Percentiles rank a stretch among this genome's conserved stretches.
Conservation (phyloP, 2,113 vertebrate species). For the Solea senegalensis region DNA sequence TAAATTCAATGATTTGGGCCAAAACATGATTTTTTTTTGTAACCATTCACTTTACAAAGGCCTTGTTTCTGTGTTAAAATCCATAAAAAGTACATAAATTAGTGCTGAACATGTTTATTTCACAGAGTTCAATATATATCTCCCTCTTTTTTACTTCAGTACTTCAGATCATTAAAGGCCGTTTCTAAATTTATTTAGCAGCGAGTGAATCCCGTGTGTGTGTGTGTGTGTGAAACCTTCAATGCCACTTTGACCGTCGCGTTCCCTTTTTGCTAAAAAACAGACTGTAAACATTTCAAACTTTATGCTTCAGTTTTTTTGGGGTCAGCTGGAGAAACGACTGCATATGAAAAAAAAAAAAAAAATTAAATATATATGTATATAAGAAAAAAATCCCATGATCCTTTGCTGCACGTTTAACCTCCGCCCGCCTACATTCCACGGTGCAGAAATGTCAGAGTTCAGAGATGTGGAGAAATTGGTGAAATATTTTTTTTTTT, state of each 20-base stretch:
- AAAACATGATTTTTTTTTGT: constrained; percentile 18
- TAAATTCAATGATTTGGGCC: constrained; percentile 36
- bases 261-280: constrained; percentile 50
- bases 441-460: constrained; percentile 40
- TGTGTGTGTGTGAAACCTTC: constrained; percentile 29
- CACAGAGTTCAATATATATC: constrained; percentile 26
- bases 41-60: constrained; percentile 32
- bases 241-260: constrained; percentile 15
- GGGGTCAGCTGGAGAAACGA: constrained; percentile 39
- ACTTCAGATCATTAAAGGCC: constrained; percentile 46
- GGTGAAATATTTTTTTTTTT: constrained; percentile 19
- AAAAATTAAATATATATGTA: neutral
- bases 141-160: constrained; percentile 37
- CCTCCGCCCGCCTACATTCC: constrained; percentile 45
- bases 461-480: constrained; percentile 47
- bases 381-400: constrained; percentile 33
- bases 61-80: constrained; percentile 21
- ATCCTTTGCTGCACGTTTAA: constrained; percentile 46
- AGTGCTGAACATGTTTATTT: neutral
- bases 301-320: neutral
- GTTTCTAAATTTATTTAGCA: constrained; percentile 52
- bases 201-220: constrained; percentile 36
- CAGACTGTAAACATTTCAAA: constrained; percentile 60
- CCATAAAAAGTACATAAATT: neutral
- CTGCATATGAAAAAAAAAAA: constrained; percentile 19